Evolutionary conservation across 2,113 vertebrate genomes (phyloP), one percentile per base, ranked within the genome.

Genomic region (Peucedramus taeniatus): DNA sequence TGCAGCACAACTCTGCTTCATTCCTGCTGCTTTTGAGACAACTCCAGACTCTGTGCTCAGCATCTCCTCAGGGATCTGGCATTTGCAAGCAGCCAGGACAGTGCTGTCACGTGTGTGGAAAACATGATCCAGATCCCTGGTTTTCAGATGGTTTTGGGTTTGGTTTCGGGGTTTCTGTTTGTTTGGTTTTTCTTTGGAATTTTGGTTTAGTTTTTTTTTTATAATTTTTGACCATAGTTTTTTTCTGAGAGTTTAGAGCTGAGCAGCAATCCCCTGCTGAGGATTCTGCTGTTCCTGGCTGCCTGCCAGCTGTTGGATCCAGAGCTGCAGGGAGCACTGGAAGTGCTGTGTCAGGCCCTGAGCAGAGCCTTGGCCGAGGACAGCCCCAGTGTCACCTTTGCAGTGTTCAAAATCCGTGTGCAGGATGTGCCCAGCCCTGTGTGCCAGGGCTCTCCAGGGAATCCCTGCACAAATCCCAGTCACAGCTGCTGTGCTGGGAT

Each of bases 31-130:
- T 71, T 75, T 53, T 83, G 85, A 93, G 76, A 14, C 66, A 22
- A 0, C 82, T 95, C 88, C 90, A 94, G 69, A 8, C 76, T 86
- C 84, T 92, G 90, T 92, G 94, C 93, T 83, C 37, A 83, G 75
- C 87, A 22, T 61, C 87, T 97, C 96, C 96, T 66, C 7, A 19
- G 96, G 92, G 94, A 95, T 84, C 85, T 96, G 96, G 88, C 94
- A 93, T 96, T 95, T 92, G 87, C 78, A 63, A 23, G 35, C 30
- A 4, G 90, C 94, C 93, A 94, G 88, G 76, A 88, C 88, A 47
- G 51, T 5, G 60, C 85, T 92, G 81, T 74, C 76, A 81, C 15
- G 35, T 11, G 39, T 31, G 50, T 84, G 91, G 91, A 94, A 96
- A 96, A 95, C 75, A 70, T 95, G 65, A 83, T 47, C 86, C 96